These are phyloP conservation scores for Aphelenchoides fujianensis DNA, from an alignment of 1,140 invertebrate species.

Conservation along the genomic window DNA sequence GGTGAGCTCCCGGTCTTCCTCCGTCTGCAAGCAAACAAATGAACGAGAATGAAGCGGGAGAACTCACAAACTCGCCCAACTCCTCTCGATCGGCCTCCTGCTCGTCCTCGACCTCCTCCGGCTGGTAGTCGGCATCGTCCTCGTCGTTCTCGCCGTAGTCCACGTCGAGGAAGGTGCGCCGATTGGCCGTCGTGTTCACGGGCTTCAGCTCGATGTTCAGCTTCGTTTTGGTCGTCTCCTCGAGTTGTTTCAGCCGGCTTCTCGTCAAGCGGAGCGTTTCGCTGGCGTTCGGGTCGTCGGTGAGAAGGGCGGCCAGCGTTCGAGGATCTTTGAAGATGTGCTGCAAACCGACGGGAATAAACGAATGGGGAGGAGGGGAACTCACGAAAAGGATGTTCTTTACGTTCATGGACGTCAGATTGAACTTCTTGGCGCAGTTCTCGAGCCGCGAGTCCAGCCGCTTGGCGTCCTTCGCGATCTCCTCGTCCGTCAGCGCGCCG, in stretches of 20 bases:
- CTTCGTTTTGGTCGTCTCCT: conserved; percentile 30
- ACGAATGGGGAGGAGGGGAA: not conserved
- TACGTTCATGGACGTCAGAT: conserved; percentile 40
- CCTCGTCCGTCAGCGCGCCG: not conserved
- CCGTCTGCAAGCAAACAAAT: conserved; percentile 2
- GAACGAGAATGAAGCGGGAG: not conserved
- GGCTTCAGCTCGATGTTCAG: conserved; percentile 36
- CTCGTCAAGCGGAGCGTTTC: conserved; percentile 43
- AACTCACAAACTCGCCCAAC: conserved; percentile 9
- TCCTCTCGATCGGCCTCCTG: conserved; percentile 10
- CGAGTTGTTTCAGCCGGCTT: conserved; percentile 34
- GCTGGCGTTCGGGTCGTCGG: conserved; percentile 40
- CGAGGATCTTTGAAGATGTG: conserved; percentile 49
- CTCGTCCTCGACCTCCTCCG: conserved; percentile 28
- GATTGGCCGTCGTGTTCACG: not conserved
- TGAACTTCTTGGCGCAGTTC: conserved; percentile 39
- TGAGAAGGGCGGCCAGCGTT: conserved; percentile 36
- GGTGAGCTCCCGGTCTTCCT: not conserved
- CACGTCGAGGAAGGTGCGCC: conserved; percentile 37
- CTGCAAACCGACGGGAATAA: conserved; percentile 20
- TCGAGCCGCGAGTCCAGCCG: conserved; percentile 12
- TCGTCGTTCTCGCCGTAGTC: conserved; percentile 45
- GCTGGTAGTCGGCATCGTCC: conserved; percentile 35
- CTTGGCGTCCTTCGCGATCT: conserved; percentile 8
- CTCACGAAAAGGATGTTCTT: conserved; percentile 49